These are phyloP conservation scores for Emydura subglobosa DNA, from an alignment of 2,113 vertebrate genomes.

Conservation along the genomic window DNA sequence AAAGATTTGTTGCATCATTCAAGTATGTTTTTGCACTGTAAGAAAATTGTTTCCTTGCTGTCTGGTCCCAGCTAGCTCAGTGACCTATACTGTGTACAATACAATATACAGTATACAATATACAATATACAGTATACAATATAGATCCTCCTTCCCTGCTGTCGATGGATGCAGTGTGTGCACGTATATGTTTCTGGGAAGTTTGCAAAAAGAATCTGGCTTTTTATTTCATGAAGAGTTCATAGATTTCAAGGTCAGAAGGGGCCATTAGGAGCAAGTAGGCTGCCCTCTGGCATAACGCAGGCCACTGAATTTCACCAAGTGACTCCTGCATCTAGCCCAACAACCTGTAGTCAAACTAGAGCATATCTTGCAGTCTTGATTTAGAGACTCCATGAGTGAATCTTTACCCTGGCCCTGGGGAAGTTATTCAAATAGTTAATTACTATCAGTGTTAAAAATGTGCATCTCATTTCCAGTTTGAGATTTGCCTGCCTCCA, in stretches of 20 bases:
- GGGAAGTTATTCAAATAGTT: neutral
- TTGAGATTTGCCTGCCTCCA: neutral
- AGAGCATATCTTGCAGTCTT: rapidly evolving
- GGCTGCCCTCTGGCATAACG: neutral
- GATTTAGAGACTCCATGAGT: neutral
- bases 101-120: too few relatives aligned
- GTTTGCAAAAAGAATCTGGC: neutral
- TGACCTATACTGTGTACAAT: neutral
- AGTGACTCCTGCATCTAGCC: neutral
- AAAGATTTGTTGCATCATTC: neutral
- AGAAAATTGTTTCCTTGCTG: neutral
- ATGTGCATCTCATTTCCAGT: neutral
- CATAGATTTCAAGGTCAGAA: neutral
- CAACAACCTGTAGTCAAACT: rapidly evolving
- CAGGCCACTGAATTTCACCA: neutral
- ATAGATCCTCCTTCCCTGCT: neutral
- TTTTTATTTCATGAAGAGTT: neutral
- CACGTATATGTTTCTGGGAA: neutral
- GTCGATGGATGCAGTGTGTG: neutral
- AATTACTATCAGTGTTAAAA: neutral
- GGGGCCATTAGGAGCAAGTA: neutral
- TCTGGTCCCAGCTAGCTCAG: neutral
- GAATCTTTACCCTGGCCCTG: neutral
- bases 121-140: too few relatives aligned
- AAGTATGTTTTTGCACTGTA: neutral